Conservation (phyloP, 2,113 vertebrate species). For the Misgurnus anguillicaudatus region DNA sequence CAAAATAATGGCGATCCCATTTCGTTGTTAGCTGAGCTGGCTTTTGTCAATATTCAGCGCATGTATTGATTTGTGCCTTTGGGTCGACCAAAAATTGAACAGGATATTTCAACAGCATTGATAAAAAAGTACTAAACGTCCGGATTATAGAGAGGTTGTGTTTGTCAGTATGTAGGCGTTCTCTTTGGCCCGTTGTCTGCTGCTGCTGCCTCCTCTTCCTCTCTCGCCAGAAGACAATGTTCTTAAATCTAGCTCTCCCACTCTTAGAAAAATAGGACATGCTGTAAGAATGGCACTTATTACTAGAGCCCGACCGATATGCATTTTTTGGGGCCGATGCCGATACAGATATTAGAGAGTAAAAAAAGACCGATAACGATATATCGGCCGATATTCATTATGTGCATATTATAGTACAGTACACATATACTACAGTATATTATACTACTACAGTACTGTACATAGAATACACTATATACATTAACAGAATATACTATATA, state of each 20-base stretch:
- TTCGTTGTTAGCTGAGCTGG: constrained; percentile 1
- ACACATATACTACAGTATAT: too few species aligned
- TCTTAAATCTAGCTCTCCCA: constrained; percentile 45
- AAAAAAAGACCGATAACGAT: too few species aligned
- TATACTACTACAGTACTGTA: too few species aligned
- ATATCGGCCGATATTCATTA: too few species aligned
- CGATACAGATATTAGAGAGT: too few species aligned
- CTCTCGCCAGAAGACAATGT: constrained; percentile 33
- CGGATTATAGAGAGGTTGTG: background rate
- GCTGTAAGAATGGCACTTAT: constrained; percentile 49
- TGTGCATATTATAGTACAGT: too few species aligned
- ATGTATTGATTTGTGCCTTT: background rate
- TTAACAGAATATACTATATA: too few species aligned
- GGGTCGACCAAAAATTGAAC: background rate
- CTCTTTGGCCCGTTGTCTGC: background rate
- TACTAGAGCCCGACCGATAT: too few species aligned
- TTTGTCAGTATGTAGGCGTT: constrained; percentile 5
- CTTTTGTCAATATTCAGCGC: background rate
- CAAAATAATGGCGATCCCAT: background rate
- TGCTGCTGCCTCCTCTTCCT: background rate
- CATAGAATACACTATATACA: too few species aligned
- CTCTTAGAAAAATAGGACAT: constrained; percentile 62
- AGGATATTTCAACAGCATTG: background rate
- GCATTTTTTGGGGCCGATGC: too few species aligned
- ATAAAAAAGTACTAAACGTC: background rate